Conservation (phyloP, 2,888 invertebrate species). For the Aradus depressus region DNA sequence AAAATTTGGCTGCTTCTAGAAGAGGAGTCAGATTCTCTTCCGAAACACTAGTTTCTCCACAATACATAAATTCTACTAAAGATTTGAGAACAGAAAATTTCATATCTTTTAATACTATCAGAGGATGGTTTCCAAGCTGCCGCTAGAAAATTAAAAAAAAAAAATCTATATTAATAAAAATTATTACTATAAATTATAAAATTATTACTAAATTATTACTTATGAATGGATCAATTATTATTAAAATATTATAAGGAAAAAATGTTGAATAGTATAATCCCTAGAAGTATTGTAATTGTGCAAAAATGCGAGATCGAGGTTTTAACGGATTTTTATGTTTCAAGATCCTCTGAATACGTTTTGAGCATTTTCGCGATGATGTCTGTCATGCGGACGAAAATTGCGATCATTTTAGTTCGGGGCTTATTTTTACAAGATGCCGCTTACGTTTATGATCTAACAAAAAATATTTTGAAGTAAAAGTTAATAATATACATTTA, state of each 20-base stretch:
- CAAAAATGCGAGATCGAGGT: no score
- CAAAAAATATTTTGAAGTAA: no score
- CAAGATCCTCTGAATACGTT: no score
- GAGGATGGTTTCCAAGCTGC: slow-evolving; percentile 40
- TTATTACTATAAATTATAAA: not conserved
- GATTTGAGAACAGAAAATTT: slow-evolving; percentile 58
- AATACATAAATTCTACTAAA: slow-evolving; percentile 65
- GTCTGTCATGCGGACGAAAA: no score
- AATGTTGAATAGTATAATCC: no score
- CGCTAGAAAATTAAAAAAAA: slow-evolving; percentile 34
- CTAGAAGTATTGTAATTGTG: no score
- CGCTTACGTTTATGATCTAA: no score
- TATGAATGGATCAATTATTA: slow-evolving; percentile 1
- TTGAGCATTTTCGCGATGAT: no score
- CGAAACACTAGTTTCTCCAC: slow-evolving; percentile 58
- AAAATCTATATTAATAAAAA: not conserved
- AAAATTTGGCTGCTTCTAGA: slow-evolving; percentile 56
- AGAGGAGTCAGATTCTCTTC: slow-evolving; percentile 57
- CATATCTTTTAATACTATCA: slow-evolving; percentile 50
- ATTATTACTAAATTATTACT: not conserved
- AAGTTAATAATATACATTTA: no score
- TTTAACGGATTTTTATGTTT: no score
- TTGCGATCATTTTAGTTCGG: no score
- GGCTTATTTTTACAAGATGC: no score
- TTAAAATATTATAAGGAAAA: not conserved